phyloP scores from a whole-genome alignment of 1,140 invertebrate species.

The Portunus trituberculatus region DNA sequence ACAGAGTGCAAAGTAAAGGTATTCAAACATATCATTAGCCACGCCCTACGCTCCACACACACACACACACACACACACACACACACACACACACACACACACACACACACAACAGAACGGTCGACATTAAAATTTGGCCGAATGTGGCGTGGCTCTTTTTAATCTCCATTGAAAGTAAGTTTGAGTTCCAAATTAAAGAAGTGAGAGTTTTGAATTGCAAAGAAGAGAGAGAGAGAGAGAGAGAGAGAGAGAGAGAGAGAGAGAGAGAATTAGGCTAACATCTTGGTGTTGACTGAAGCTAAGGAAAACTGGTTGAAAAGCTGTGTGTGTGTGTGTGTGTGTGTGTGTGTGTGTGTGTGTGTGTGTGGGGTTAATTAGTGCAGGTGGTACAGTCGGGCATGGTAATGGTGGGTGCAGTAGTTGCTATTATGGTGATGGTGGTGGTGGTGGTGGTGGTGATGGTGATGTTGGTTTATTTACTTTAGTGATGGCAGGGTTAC shows the following conservation, averaged over 20 bases:
- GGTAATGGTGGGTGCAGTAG: neutral
- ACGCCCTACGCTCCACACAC: neutral
- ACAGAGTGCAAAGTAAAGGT: neutral
- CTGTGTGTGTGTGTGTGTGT: too few species aligned
- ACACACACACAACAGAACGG: too few species aligned
- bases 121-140: too few species aligned
- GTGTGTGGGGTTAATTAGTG: neutral
- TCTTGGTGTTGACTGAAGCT: too few species aligned
- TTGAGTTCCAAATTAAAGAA: neutral
- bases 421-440: too few species aligned
- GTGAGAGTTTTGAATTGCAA: neutral
- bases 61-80: too few species aligned
- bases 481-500: too few species aligned
- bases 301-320: too few species aligned
- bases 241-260: too few species aligned
- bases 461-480: neutral
- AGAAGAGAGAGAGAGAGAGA: constrained; percentile 9
- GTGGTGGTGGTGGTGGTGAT: neutral
- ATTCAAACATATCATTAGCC: neutral
- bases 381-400: neutral
- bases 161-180: neutral
- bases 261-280: too few species aligned
- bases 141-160: neutral
- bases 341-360: neutral
- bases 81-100: too few species aligned